phyloP scores from a whole-genome alignment of 2,797 vertebrate species.

The Pteronotus mesoamericanus region DNA sequence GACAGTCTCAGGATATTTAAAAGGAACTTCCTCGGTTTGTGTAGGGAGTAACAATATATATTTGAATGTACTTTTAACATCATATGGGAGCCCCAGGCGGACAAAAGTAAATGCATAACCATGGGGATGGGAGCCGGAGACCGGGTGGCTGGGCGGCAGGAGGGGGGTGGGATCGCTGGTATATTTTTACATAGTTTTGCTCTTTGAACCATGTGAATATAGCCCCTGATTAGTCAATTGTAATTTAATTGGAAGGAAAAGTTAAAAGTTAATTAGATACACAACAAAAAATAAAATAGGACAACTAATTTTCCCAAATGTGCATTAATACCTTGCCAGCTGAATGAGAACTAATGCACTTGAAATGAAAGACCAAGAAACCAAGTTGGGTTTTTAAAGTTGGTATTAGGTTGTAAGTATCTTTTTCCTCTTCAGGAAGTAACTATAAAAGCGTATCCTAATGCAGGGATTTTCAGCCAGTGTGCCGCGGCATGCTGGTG shows the following conservation, averaged over 20 bases:
- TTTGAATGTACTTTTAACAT: background rate
- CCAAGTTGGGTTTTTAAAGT: background rate
- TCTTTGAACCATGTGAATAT: background rate
- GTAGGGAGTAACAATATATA: background rate
- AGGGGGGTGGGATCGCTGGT: background rate
- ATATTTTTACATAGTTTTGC: background rate
- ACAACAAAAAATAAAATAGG: background rate
- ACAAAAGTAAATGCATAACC: background rate
- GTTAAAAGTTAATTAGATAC: conserved; percentile 1
- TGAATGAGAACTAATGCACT: background rate
- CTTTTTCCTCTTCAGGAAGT: background rate
- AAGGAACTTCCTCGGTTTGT: background rate
- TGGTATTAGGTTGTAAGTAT: background rate
- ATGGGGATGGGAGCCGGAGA: background rate
- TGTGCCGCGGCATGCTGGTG: background rate
- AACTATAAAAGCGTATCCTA: background rate
- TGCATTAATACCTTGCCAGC: background rate
- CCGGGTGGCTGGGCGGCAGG: background rate
- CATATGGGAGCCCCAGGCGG: background rate
- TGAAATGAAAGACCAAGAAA: background rate
- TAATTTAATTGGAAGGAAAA: background rate
- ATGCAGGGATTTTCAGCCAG: background rate
- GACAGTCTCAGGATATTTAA: background rate
- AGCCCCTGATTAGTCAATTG: background rate
- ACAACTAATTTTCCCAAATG: background rate